Evolutionary conservation across 2,888 invertebrate species (phyloP), one percentile per base, ranked within the genome.

Genomic region (Drosophila longiperda): DNA sequence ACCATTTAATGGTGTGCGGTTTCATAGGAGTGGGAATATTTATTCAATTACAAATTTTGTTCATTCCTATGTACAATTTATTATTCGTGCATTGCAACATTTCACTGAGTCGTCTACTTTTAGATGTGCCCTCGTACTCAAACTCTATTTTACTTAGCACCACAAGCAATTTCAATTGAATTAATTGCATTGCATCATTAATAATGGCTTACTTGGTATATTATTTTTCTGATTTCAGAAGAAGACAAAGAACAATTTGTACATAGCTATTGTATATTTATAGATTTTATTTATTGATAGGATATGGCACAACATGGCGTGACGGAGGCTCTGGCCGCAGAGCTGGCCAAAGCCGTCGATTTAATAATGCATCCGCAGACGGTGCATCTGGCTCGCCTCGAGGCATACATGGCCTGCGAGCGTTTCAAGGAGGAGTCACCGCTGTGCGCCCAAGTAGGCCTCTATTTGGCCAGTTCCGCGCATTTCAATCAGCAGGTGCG

Each of bases 401-500:
- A 97, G 91, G 97, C 97, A 1, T 97, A 97, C 90, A 96, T 96
- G 93, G 96, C 97, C 34, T 97, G 97, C 90, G 97, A 97, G 92
- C 95, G 95, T 92, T 94, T 92, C 61, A 92, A 92, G 67, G 92
- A 92, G 68, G 96, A 96, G 38, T 98, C 98, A 0, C 97, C 97
- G 12, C 94, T 97, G 78, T 98, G 98, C 94, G 97, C 97, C 7
- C 97, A 97, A 91, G 97, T 91, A 1, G 98, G 98, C 0, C 93
- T 98, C 1, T 95, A 95, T 79, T 92, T 98, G 79, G 96, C 97
- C 50, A 96, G 96, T 80, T 69, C 83, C 20, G 95, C 96, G 54
- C 95, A 96, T 75, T 95, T 96, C 90, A 96, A 96, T 11, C 95
- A 96, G 42, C 95, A 97, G 66, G 96, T 97, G 0, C 95, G 97